Base-by-base conservation (phyloP, 2,797 vertebrate species). In the Zalophus californianus region DNA sequence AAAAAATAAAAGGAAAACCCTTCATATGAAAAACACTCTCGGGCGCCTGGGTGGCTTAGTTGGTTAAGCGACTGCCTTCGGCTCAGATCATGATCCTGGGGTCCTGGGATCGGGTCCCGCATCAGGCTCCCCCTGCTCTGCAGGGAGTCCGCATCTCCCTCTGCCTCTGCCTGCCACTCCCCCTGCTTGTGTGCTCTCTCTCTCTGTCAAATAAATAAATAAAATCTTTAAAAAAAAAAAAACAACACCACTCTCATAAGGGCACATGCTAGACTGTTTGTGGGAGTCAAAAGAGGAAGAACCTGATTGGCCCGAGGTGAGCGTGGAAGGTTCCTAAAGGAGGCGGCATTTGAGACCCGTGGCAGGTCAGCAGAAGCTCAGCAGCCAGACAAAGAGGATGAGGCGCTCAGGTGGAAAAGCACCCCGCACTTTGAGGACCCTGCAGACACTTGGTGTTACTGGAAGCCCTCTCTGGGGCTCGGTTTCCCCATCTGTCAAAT, bases 321-420 rank as follows among this genome's bases (percentile, higher is more conserved):
- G 38, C 0, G 0, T 12, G 27, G 52, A 35, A 68, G 32, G 6
- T 32, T 16, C 50, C 64, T 4, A 0, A 56, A n/a, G 41, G 32
- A 66, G 44, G 54, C 44, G 9, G 41, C 48, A 10, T 29, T n/a
- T 54, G 48, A 44, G 66, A 85, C 44, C 35, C 60, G 27, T 4
- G 52, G 77, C 41, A 20, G 48, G 5, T 52, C 54, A 79, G 41
- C 13, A 27, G 13, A 27, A 82, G 62, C 5, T 66, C 75, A 38
- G 25, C 29, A 58, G 32, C 15, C 0, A 5, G 32, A 15, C 25
- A 18, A 52, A n/a, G 54, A 38, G 21, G 60, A 41, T 6, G n/a
- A 58, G 7, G 7, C 5, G 0, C 6, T 11, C 2, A 0, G 5
- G 27, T 2, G 35, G 73, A 20, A 83, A 48, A 1, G 54, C 68